These are phyloP conservation scores for Antennarius striatus DNA, from an alignment of 2,113 vertebrate species.

Conservation along the genomic window DNA sequence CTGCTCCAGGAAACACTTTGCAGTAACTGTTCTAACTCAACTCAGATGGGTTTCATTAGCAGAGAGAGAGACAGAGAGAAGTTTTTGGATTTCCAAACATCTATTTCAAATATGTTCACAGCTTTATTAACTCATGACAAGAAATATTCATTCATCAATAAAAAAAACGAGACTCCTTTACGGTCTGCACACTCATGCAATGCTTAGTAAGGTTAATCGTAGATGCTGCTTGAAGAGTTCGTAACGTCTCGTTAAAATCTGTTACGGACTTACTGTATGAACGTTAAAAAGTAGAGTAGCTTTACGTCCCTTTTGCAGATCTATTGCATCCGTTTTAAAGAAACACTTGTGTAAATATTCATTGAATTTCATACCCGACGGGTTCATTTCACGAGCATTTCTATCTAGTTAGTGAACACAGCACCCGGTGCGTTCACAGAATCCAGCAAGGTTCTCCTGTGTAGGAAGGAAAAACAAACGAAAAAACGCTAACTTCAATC, in stretches of 20 bases:
- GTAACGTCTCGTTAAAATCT: neutral
- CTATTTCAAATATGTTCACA: constrained; percentile 68
- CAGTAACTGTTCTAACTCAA: constrained; percentile 12
- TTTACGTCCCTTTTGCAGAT: constrained; percentile 1
- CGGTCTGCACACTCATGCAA: constrained; percentile 58
- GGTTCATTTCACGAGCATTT: constrained; percentile 26
- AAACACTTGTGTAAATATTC: constrained; percentile 42
- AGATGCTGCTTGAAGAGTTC: constrained; percentile 19
- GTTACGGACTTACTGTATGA: neutral
- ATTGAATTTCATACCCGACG: constrained; percentile 20
- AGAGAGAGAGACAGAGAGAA: no score
- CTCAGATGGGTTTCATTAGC: neutral
- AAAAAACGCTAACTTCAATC: constrained; percentile 1
- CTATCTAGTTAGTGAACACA: constrained; percentile 1
- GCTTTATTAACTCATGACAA: constrained; percentile 79
- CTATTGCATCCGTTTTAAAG: no score
- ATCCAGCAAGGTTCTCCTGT: neutral
- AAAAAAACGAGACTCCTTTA: constrained; percentile 58
- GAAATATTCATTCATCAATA: constrained; percentile 68
- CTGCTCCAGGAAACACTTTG: constrained; percentile 40
- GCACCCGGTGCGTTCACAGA: constrained; percentile 7
- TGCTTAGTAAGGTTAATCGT: constrained; percentile 40
- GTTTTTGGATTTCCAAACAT: neutral
- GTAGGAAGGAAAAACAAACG: neutral
- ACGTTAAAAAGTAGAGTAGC: no score